Base-by-base conservation (phyloP, 2,113 vertebrate species). In the Triplophysa dalaica region DNA sequence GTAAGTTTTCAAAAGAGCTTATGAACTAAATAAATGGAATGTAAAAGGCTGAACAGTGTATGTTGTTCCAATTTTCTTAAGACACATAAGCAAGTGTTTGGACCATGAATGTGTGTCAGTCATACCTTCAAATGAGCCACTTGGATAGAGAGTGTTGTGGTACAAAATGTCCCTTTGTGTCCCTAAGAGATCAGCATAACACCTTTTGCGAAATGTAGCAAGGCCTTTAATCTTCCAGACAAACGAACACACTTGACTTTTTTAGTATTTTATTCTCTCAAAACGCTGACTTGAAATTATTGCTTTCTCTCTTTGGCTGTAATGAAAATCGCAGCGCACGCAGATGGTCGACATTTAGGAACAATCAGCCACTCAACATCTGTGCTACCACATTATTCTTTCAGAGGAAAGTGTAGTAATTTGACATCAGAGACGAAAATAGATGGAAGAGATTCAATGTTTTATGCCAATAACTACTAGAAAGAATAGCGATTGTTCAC, bases 91-190 rank as follows among this genome's bases (percentile, higher is more conserved):
- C 29, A 73, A 33, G 54, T 60, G 70, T 73, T 73, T 60, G 33
- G 3, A 19, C 38, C 24, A 41, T 14, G 16, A 29, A 26, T 75
- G 67, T 26, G 48, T 54, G 14, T 75, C 64, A 58, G 21, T 69
- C 24, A 29, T 65, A 38, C 17, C 54, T 8, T 54, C 38, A 61
- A 7, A 22, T 72, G 61, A 72, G 29, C 45, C 13, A 41, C 50
- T 60, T 24, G 24, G 24, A 2, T 24, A 24, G 24, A 24, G 24
- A 24, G 24, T 24, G 24, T 24, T 24, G 1, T 24, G 24, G 56
- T 62, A 75, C 73, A 75, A 75, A 48, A 16, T 63, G 73, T 75
- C 1, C 62, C 24, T 29, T 75, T 75, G 29, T 61, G 58, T 75
- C 73, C 22, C 41, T 63, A 21, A 29, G 41, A 75, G 43, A 50